Percentiles rank a stretch among this genome's conserved stretches.
Conservation (phyloP, 2,888 invertebrate species). For the Neocrepidodera transversa region DNA sequence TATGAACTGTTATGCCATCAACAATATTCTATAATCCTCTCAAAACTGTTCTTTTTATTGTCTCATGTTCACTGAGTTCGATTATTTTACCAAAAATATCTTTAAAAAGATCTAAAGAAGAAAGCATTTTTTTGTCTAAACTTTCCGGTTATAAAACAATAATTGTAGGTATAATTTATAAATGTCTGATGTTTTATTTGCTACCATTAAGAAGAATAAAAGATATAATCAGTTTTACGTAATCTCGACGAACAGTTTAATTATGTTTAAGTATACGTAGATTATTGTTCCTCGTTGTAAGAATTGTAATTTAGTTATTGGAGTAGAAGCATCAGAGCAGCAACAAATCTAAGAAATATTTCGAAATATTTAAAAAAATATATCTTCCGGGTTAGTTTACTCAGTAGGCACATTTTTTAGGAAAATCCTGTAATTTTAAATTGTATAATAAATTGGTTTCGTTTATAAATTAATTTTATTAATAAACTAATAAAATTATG, state of each 20-base stretch:
- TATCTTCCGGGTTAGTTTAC: no score
- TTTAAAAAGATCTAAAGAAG: conserved; percentile 1
- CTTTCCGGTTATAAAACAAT: conserved; percentile 14
- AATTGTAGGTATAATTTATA: conserved; percentile 10
- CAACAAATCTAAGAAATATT: no score
- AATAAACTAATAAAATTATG: no score
- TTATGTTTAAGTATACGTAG: background rate
- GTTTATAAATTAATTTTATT: no score
- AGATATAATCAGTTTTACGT: conserved; percentile 12
- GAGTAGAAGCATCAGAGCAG: no score
- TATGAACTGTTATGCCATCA: background rate
- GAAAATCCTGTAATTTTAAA: no score
- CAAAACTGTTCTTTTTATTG: background rate
- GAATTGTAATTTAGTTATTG: background rate
- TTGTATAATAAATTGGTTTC: no score
- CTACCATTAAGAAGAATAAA: conserved; percentile 5
- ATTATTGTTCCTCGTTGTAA: background rate
- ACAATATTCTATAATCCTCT: background rate
- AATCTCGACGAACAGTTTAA: conserved; percentile 3
- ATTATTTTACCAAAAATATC: background rate
- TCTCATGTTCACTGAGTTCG: background rate
- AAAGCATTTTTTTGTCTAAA: conserved; percentile 6
- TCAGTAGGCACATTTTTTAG: no score
- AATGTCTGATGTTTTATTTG: conserved; percentile 6
- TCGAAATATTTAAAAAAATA: no score